Percentiles rank a stretch among this genome's conserved stretches.
Conservation (phyloP, 2,888 invertebrate species). For the Colostygia pectinataria region DNA sequence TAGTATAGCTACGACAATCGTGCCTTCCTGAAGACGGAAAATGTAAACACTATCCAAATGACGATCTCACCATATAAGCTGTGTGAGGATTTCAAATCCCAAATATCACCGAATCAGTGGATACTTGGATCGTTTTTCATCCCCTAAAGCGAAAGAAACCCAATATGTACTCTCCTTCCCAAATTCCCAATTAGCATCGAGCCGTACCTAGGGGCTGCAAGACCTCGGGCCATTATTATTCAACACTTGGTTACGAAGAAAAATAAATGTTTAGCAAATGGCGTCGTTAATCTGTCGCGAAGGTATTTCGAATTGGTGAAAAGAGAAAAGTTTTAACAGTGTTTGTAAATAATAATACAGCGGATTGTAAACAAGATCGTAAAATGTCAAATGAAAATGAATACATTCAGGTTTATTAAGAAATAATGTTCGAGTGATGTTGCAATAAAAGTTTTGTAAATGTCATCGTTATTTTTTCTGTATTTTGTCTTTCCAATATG, state of each 20-base stretch:
- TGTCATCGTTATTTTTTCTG: constrained; percentile 2
- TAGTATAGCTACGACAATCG: too few relatives aligned
- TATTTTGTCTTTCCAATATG: neutral
- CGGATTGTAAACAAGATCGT: constrained; percentile 45
- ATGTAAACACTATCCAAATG: too few relatives aligned
- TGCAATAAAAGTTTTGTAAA: constrained; percentile 17
- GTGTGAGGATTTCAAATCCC: neutral
- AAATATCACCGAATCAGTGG: neutral
- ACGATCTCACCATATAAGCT: too few relatives aligned
- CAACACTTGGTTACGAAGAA: constrained; percentile 52
- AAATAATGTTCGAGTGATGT: constrained; percentile 26
- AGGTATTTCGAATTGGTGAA: constrained; percentile 45
- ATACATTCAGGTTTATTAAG: constrained; percentile 29
- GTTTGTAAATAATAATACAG: constrained; percentile 51
- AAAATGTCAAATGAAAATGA: constrained; percentile 37
- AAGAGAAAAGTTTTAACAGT: constrained; percentile 41
- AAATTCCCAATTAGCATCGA: constrained; percentile 60
- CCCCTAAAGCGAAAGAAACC: constrained; percentile 46
- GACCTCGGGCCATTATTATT: constrained; percentile 51
- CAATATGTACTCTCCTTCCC: constrained; percentile 44
- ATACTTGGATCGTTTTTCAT: neutral
- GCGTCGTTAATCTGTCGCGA: constrained; percentile 42
- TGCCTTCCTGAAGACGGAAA: too few relatives aligned
- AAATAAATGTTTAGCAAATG: constrained; percentile 38
- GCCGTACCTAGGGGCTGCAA: constrained; percentile 34